phyloP scores from a whole-genome alignment of 2,113 vertebrate genomes.

The Tupaia chinensis region DNA sequence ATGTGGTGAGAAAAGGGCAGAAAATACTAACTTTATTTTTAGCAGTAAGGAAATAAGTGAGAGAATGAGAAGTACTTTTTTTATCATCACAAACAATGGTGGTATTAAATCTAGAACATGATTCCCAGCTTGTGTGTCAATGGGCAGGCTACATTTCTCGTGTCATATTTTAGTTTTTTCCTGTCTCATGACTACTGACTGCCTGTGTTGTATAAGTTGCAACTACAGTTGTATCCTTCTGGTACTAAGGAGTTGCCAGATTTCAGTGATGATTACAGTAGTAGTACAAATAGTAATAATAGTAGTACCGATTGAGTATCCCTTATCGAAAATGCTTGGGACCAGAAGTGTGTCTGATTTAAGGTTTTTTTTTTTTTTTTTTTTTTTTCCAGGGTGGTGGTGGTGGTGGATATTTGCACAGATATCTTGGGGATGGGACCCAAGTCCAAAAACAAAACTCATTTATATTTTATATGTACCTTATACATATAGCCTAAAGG shows the following conservation, averaged over 20 bases:
- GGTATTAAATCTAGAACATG: neutral
- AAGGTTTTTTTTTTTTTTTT: too few relatives aligned
- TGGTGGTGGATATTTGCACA: too few relatives aligned
- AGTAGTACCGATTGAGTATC: neutral
- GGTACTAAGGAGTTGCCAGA: accelerated
- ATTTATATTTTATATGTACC: too few relatives aligned
- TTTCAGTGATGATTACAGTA: accelerated
- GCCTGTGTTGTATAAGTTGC: neutral
- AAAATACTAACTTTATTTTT: neutral
- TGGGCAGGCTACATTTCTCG: accelerated
- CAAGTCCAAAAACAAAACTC: too few relatives aligned
- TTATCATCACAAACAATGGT: neutral
- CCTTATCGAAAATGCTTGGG: neutral
- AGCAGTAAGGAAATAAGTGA: neutral
- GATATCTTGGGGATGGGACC: too few relatives aligned
- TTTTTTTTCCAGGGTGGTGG: too few relatives aligned
- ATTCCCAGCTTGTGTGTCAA: neutral
- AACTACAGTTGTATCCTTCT: neutral
- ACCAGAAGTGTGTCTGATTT: too few relatives aligned
- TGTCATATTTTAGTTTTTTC: neutral
- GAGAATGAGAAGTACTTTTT: neutral
- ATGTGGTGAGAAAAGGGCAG: neutral
- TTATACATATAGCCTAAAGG: too few relatives aligned
- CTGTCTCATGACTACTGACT: neutral
- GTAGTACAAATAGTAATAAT: neutral